phyloP scores from a whole-genome alignment of 1,140 invertebrate species.

The Drosophila truncata region DNA sequence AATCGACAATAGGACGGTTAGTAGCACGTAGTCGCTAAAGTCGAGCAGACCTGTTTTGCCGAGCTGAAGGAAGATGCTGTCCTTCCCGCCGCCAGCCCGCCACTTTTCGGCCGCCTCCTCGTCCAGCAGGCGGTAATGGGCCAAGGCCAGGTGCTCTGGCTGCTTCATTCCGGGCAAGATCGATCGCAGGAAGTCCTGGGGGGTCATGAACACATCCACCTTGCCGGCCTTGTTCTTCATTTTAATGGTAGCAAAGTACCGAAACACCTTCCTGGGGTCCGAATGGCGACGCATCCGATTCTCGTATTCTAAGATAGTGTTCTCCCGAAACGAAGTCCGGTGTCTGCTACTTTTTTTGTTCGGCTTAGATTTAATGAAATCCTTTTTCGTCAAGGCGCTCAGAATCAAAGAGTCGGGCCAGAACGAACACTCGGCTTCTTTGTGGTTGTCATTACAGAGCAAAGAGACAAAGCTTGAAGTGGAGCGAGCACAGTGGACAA shows the following conservation, averaged over 20 bases:
- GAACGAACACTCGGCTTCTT: neutral
- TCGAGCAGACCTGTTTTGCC: constrained; percentile 28
- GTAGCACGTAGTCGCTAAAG: constrained; percentile 49
- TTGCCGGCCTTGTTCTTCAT: constrained; percentile 21
- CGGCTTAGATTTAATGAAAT: neutral
- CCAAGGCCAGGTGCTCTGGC: constrained; percentile 31
- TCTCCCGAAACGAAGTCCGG: constrained; percentile 43
- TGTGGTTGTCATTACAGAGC: neutral
- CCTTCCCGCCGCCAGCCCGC: neutral
- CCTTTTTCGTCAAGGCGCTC: neutral
- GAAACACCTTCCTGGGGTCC: constrained; percentile 48
- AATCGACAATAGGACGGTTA: constrained; percentile 39
- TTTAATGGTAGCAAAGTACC: constrained; percentile 64
- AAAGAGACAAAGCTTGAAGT: neutral
- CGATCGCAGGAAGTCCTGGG: constrained; percentile 58
- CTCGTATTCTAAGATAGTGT: constrained; percentile 54
- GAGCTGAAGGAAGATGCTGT: constrained; percentile 52
- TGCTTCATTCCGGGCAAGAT: constrained; percentile 39
- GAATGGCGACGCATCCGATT: constrained; percentile 52
- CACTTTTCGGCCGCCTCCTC: neutral
- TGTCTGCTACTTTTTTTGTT: neutral
- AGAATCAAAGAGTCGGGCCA: neutral
- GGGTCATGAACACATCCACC: constrained; percentile 58
- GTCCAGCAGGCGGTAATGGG: constrained; percentile 28
- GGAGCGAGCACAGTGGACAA: constrained; percentile 16